phyloP scores from a whole-genome alignment of 1,140 invertebrate genomes.

The Nephila pilipes region DNA sequence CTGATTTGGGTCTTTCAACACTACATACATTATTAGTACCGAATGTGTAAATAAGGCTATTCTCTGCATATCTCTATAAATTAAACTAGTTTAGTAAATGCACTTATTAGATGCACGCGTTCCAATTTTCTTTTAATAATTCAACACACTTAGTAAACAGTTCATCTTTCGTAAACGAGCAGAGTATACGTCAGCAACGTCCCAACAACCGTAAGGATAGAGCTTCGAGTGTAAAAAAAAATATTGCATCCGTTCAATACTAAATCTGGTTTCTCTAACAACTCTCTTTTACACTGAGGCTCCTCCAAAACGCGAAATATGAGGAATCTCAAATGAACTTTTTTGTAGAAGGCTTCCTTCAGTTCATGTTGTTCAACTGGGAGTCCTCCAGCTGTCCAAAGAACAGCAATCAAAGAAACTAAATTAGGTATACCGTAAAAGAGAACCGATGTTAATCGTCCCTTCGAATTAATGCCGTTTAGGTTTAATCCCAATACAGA shows the following conservation, averaged over 20 bases:
- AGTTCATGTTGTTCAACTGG: neutral
- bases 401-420: neutral
- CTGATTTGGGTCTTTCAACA: too few relatives aligned
- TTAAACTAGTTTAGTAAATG: too few relatives aligned
- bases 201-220: neutral
- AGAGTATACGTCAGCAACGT: neutral
- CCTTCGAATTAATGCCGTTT: too few relatives aligned
- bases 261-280: neutral
- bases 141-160: too few relatives aligned
- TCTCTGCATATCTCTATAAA: too few relatives aligned
- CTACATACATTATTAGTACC: too few relatives aligned
- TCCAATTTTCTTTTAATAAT: too few relatives aligned
- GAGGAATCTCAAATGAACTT: neutral
- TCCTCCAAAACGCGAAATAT: neutral
- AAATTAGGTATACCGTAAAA: neutral
- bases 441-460: too few relatives aligned
- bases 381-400: neutral
- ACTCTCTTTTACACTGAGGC: neutral
- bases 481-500: too few relatives aligned
- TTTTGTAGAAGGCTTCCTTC: neutral
- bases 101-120: too few relatives aligned
- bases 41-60: too few relatives aligned
- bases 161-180: neutral
- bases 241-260: neutral
- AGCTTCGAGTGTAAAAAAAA: neutral